Evolutionary conservation across 1,140 invertebrate species (phyloP), one percentile per base, ranked within the genome.

Genomic region (Drosophila melanogaster): DNA sequence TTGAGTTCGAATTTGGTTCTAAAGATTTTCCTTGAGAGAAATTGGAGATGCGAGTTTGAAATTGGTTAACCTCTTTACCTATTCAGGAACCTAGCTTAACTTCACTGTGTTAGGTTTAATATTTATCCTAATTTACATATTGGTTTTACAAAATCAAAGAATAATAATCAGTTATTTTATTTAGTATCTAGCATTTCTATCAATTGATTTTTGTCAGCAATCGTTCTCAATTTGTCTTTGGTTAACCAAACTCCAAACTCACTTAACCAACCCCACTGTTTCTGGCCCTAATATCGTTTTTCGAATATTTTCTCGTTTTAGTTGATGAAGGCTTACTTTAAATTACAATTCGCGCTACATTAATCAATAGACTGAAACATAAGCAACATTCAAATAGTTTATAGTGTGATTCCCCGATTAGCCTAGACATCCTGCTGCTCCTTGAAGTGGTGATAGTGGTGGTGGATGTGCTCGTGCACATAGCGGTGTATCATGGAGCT

Each of bases 401-500:
- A 55, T 59, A 64, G 35, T 55, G 19, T 40, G n/a, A 37, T n/a
- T 11, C 49, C 40, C 35, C 41, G 14, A 17, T 47, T 19, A 26
- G 43, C 19, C 72, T 78, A 89, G 67, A 79, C 76, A 58, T 89
- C 80, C 53, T 89, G 77, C 69, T 92, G 91, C 67, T 93, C 92
- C 74, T 93, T 92, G 64, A 93, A 96, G 92, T 96, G 96, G 93
- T 97, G 95, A 92, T 96, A 96, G 83, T 97, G 96, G 92, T 97
- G 96, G 90, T 97, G 96, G 77, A 96, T 95, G 77, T 97, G 96
- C 89, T 96, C 95, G 81, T 97, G 96, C 59, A 96, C 94, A 90
- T 97, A 96, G 84, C 92, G 86, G 74, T 93, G 92, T 14, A 92
- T 92, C 57, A 92, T 89, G 2, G 92, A 92, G 19, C 90, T 85